These are phyloP conservation scores for Scotopteryx bipunctaria DNA, from an alignment of 2,888 invertebrate genomes.

Conservation along the genomic window DNA sequence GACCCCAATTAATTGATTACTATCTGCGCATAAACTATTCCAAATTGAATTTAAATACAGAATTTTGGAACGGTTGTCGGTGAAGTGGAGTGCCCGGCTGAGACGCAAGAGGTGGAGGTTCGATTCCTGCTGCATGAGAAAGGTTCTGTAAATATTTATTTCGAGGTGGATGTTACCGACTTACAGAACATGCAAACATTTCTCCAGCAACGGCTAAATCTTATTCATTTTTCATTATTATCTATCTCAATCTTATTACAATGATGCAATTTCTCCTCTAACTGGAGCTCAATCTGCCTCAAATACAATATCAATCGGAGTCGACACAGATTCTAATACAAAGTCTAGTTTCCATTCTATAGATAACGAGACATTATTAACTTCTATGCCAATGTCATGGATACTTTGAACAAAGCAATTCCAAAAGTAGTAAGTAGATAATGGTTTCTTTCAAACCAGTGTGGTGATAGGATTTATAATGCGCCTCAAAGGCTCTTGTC, in stretches of 20 bases:
- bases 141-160: too few species aligned
- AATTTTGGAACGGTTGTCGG: background rate
- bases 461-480: too few species aligned
- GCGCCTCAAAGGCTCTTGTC: too few species aligned
- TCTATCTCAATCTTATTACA: conserved; percentile 31
- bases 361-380: conserved; percentile 12
- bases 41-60: conserved; percentile 1
- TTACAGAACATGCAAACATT: too few species aligned
- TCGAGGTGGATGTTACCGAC: too few species aligned
- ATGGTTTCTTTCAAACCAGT: too few species aligned
- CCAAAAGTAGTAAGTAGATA: too few species aligned
- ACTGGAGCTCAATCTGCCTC: conserved; percentile 27
- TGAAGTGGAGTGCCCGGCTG: background rate
- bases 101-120: background rate
- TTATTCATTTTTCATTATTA: background rate
- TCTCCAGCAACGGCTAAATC: background rate
- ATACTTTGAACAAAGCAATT: background rate
- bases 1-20: conserved; percentile 34
- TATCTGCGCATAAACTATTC: conserved; percentile 20
- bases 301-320: conserved; percentile 17
- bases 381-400: conserved; percentile 5
- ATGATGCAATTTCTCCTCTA: conserved; percentile 28
- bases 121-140: too few species aligned
- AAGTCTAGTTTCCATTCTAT: conserved; percentile 7
- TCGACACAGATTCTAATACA: conserved; percentile 20